Evolutionary conservation across 1,140 invertebrate species (phyloP).

Genomic region (Drosophila sp.): DNA sequence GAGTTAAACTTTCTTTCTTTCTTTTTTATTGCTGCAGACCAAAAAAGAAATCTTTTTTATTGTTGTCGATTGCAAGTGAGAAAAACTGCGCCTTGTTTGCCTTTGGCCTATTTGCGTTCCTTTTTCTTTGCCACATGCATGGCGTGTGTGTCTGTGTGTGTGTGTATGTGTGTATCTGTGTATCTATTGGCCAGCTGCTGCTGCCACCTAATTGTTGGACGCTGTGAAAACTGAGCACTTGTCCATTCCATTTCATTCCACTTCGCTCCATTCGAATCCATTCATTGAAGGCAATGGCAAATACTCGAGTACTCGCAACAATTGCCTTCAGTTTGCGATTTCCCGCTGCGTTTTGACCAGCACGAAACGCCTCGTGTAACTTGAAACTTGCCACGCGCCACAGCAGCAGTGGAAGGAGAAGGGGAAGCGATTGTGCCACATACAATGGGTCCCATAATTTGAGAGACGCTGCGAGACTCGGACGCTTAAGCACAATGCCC

Average conservation of each 20-base stretch:
- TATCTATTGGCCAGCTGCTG: conserved; percentile 61
- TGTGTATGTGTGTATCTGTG: conserved; percentile 27
- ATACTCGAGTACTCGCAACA: conserved; percentile 50
- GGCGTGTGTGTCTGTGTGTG: conserved; percentile 19
- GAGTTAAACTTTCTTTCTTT: too few species aligned
- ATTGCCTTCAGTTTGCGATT: conserved; percentile 77
- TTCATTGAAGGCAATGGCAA: conserved; percentile 53
- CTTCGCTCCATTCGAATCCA: too few species aligned
- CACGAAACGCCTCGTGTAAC: conserved; percentile 76
- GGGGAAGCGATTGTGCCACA: conserved; percentile 5
- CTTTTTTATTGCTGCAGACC: too few species aligned
- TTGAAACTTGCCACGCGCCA: conserved; percentile 66
- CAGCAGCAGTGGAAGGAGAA: conserved; percentile 1
- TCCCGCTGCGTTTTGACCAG: conserved; percentile 78
- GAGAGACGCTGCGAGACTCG: conserved; percentile 56
- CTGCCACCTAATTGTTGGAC: conserved; percentile 77
- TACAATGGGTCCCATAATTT: conserved; percentile 78
- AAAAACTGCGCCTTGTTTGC: conserved; percentile 9
- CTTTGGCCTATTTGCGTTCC: conserved; percentile 24
- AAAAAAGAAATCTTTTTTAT: too few species aligned
- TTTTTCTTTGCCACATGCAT: conserved; percentile 16
- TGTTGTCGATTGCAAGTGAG: conserved; percentile 60
- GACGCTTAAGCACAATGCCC: conserved; percentile 81
- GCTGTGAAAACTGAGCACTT: conserved; percentile 77
- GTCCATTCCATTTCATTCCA: conserved; percentile 32